Percentiles rank a stretch among this genome's conserved stretches.
Evolutionary conservation across 2,888 invertebrate species (phyloP).

Genomic region (Heliconius ismenius): DNA sequence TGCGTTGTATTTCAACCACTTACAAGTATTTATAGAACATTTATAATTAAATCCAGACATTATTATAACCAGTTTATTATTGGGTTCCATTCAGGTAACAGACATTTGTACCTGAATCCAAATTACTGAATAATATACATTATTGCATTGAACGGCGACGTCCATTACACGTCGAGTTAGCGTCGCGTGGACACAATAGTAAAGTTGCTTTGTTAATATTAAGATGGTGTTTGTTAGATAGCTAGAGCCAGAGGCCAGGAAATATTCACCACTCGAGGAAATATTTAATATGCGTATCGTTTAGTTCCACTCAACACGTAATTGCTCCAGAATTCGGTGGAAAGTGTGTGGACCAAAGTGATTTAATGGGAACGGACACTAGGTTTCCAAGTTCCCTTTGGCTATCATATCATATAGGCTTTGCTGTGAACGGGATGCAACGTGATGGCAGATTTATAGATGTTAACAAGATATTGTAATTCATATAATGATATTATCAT

Average conservation of each 20-base stretch:
- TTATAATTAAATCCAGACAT: background rate
- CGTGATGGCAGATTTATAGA: background rate
- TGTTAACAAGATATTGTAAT: background rate
- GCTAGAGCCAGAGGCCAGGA: too few relatives aligned
- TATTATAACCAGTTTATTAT: background rate
- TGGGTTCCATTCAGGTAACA: background rate
- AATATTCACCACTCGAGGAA: too few relatives aligned
- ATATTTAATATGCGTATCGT: background rate
- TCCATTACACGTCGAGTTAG: constrained; percentile 20
- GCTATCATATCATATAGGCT: too few relatives aligned
- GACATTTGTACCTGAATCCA: constrained; percentile 1
- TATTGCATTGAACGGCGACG: background rate
- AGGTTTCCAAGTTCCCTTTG: background rate
- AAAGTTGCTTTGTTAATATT: constrained; percentile 5
- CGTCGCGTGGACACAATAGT: background rate
- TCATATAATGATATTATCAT: background rate
- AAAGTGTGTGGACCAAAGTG: background rate
- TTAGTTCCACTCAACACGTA: background rate
- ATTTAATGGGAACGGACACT: background rate
- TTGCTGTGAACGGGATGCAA: too few relatives aligned
- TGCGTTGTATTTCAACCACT: background rate
- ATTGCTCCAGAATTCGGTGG: background rate
- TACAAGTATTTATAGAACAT: background rate
- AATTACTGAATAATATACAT: constrained; percentile 15
- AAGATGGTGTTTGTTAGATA: background rate